Evolutionary conservation across 2,888 invertebrate species (phyloP), one percentile per base, ranked within the genome.

Genomic region (Parapristionchus giblindavisi): DNA sequence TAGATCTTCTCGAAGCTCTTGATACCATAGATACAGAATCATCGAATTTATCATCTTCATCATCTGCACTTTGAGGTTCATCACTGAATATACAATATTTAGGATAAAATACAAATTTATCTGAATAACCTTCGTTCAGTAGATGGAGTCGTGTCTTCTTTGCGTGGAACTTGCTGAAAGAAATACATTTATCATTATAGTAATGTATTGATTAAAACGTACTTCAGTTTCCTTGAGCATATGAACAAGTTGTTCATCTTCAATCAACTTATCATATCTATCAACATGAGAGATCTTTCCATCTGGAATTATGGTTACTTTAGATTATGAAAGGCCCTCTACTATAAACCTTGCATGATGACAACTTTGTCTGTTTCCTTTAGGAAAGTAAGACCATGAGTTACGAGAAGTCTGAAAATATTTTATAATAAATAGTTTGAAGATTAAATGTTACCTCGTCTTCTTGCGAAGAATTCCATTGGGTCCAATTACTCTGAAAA

Each of bases 311-410:
- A 40, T 6, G 17, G 14, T 14, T 36, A n/a, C 40, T 11, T 21
- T 40, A 27, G 14, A 17, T 43, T 43, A 17, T 43, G 48, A 8
- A 17, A 17, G 8, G 8, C 48, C 48, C 48, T 43, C 17, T 8
- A 14, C 48, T 43, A 8, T 43, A 43, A 85, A 83, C 83, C 91
- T 86, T 93, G 93, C 87, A 99, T 89, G 5, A 98, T 97, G 79
- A 96, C 90, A 81, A 99, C 95, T 85, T 93, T 91, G 90, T 98
- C 95, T 0, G 94, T 94, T 87, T 94, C 92, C 0, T 96, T 93
- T 83, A 99, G 91, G 90, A 94, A 96, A 11, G 95, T 94, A 68
- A 98, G 93, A 81, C 94, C 94, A 89, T 99, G 97, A 0, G 98
- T 99, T 32, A 98, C 97, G 85, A 98, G 91, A 56, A 99, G 90